Base-by-base conservation (phyloP, 2,797 vertebrate species). In the Nyctibius grandis region DNA sequence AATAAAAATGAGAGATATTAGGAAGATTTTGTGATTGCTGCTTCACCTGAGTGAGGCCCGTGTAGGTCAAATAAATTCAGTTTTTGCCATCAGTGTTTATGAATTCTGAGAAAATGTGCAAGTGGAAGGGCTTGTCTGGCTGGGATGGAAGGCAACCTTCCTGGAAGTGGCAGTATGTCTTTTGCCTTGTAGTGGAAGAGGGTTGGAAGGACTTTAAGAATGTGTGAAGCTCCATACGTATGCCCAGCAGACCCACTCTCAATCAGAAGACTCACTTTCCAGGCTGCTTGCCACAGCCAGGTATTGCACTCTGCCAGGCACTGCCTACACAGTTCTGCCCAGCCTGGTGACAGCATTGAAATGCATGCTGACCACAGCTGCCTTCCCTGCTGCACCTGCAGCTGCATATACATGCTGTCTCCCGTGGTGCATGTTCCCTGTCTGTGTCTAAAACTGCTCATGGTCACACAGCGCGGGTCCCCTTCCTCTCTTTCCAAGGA, bases 221-320 rank as follows among this genome's bases (percentile, higher is more conserved):
- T 36, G 25, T 17, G 11, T 48, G 29, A 80, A 74, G 9, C 3
- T 19, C 9, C 44, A 21, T 18, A 9, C 0, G 1, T 15, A 72
- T 20, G 14, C 2, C 11, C 8, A 61, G 9, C 22, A 87, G 40
- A 33, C 5, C 4, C 33, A 20, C 14, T 15, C 11, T 15, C 25
- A 5, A 0, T 22, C 44, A 64, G 18, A 60, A 22, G 19, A 18
- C 2, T 47, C 7, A 0, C 16, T 15, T 89, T 48, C 36, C 22
- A 12, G 59, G 50, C 13, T 72, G 12, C 29, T 72, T 72, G 44
- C 26, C 38, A 19, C 18, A 74, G 44, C 14, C 26, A 54, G 5
- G 2, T 48, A 23, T 42, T 29, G 67, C 8, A 7, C 5, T 9
- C 7, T 42, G 15, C 40, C 33, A 31, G 12, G 5, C 6, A 15